phyloP scores from a whole-genome alignment of 2,888 invertebrate genomes.

The Agrochola lota region DNA sequence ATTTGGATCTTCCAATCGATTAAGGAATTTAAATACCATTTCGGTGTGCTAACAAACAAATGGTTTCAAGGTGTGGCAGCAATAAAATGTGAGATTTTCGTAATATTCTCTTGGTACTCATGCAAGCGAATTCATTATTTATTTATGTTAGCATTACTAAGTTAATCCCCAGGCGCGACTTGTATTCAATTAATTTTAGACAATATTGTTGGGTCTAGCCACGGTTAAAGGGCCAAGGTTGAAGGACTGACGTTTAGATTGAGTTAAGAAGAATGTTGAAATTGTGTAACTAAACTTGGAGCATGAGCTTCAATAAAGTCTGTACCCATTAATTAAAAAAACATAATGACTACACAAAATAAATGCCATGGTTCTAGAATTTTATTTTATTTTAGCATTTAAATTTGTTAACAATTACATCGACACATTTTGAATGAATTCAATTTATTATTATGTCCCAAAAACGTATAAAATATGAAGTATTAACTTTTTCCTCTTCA shows the following conservation, averaged over 20 bases:
- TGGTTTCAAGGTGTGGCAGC: not conserved
- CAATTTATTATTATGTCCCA: too few species aligned
- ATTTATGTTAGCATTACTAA: slow-evolving; percentile 29
- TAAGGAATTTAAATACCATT: slow-evolving; percentile 57
- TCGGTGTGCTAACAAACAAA: slow-evolving; percentile 8
- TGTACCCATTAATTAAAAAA: not conserved
- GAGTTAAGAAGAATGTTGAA: not conserved
- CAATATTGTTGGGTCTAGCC: not conserved
- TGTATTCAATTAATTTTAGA: slow-evolving; percentile 6
- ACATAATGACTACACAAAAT: not conserved
- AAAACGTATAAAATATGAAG: not conserved
- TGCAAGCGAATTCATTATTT: slow-evolving; percentile 17
- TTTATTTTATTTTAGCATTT: not conserved
- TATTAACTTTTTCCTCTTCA: slow-evolving; percentile 8
- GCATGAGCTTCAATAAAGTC: not conserved
- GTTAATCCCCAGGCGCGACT: slow-evolving; percentile 10
- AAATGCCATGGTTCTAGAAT: not conserved
- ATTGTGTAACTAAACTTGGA: not conserved
- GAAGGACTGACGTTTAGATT: slow-evolving; percentile 3
- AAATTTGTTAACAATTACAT: not conserved
- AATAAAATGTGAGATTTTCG: slow-evolving; percentile 20
- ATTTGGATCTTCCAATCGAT: slow-evolving; percentile 68
- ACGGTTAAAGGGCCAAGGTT: not conserved
- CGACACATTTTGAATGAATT: not conserved
- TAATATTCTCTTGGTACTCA: not conserved